Base-by-base conservation (phyloP, 2,113 vertebrate species). In the Anguilla rostrata region DNA sequence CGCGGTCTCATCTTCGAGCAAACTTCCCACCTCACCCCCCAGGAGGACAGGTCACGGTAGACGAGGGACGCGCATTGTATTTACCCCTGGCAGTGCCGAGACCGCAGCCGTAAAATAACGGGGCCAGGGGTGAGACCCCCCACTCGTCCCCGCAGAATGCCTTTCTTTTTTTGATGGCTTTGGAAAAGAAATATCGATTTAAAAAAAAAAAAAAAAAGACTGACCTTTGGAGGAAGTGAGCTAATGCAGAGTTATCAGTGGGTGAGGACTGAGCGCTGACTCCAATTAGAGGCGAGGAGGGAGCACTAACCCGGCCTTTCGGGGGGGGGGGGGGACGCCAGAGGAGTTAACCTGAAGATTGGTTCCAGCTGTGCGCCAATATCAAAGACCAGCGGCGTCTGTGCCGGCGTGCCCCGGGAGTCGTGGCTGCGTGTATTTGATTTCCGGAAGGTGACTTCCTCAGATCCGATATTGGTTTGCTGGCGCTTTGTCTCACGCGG, bases 251-350 rank as follows among this genome's bases (percentile, higher is more conserved):
- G 71, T 12, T 34, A 29, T 34, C 71, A n/a, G 2, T 34, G n/a
- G 71, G 71, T 12, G 26, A 9, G 8, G n/a, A n/a, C 71, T 3
- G n/a, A 11, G 86, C 85, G n/a, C 85, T 87, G 81, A 56, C 63
- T 87, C 87, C 84, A 90, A 90, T 90, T 89, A 90, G 87, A 88
- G 85, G 29, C 46, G 63, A 14, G 82, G 57, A 39, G 81, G 46
- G 53, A 75, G 7, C 20, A 22, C 66, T 43, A 22, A 46, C 82
- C 80, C 39, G 3, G 60, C 18, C 18, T 26, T 66, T 20, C 26
- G 60, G 20, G 60, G 3, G 3, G 53, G 53, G 53, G 53, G 1
- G 53, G 60, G 22, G 66, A 11, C 12, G 22, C 5, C 29, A 90
- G 71, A 89, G 80, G 5, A 40, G 71, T 75, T 75, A 75, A 75